A percentile compares a stretch with the other conserved stretches of the same genome.
Evolutionary conservation across 1,140 invertebrate species (phyloP).

Genomic region (Drosophila jambulina): DNA sequence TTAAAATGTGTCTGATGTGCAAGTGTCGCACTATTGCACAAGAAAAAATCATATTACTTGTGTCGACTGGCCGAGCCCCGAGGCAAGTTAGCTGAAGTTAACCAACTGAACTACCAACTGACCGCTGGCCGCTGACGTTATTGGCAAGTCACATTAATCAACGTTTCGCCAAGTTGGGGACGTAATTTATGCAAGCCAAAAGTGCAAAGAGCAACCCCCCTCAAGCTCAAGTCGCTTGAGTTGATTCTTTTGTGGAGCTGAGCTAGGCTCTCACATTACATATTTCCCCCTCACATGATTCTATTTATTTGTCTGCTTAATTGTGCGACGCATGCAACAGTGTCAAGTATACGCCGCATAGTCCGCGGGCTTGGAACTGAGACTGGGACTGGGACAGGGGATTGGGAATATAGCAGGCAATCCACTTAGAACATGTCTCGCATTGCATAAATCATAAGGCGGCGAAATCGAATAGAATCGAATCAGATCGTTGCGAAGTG

Average conservation of each 20-base stretch:
- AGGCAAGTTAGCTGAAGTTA: constrained; percentile 28
- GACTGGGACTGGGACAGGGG: not conserved
- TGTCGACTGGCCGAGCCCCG: constrained; percentile 36
- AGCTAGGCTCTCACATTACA: constrained; percentile 27
- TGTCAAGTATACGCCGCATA: constrained; percentile 70
- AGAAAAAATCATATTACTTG: constrained; percentile 54
- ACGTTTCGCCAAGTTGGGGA: constrained; percentile 55
- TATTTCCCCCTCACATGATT: constrained; percentile 32
- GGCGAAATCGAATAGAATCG: constrained; percentile 38
- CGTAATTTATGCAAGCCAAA: constrained; percentile 76
- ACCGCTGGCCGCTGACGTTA: constrained; percentile 24
- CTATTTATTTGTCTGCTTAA: constrained; percentile 56
- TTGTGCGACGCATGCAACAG: constrained; percentile 65
- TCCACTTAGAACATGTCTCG: constrained; percentile 50
- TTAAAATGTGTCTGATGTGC: constrained; percentile 58
- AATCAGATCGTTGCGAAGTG: constrained; percentile 40
- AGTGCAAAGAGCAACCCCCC: constrained; percentile 72
- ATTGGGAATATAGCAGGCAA: constrained; percentile 1
- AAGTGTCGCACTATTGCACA: constrained; percentile 57
- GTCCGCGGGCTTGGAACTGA: constrained; percentile 23
- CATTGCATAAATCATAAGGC: constrained; percentile 60
- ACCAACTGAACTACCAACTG: constrained; percentile 39
- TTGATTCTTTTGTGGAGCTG: constrained; percentile 40
- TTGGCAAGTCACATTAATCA: constrained; percentile 69
- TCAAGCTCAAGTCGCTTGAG: constrained; percentile 17